Percentiles rank a stretch among this genome's conserved stretches.
phyloP scores from a whole-genome alignment of 2,888 invertebrate species.

The Cheilosia variabilis region DNA sequence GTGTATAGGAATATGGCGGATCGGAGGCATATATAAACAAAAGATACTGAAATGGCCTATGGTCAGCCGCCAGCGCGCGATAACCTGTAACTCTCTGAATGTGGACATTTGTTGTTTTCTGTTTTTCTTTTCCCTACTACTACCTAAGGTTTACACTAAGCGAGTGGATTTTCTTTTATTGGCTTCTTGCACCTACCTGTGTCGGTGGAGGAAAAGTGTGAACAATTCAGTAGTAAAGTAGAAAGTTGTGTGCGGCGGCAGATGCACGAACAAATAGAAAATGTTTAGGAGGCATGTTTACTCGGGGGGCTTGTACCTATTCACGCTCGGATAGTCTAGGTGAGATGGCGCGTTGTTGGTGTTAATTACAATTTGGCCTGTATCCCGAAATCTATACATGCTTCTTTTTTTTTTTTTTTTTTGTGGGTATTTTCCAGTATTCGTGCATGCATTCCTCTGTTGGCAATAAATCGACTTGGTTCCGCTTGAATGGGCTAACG shows the following conservation, averaged over 20 bases:
- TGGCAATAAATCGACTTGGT: slow-evolving; percentile 20
- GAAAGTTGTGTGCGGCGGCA: slow-evolving; percentile 60
- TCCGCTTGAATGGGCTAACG: slow-evolving; percentile 40
- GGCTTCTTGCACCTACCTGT: slow-evolving; percentile 4
- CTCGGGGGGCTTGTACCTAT: slow-evolving; percentile 7
- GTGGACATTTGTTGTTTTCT: slow-evolving; percentile 25
- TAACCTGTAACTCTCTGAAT: slow-evolving; percentile 58
- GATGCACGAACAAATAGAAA: slow-evolving; percentile 70
- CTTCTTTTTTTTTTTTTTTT: slow-evolving; percentile 24
- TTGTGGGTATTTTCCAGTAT: not conserved
- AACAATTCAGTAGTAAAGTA: slow-evolving; percentile 62
- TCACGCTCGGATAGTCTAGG: slow-evolving; percentile 36
- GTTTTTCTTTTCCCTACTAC: slow-evolving; percentile 51
- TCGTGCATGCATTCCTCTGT: slow-evolving; percentile 13
- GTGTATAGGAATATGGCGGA: not conserved
- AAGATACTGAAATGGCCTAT: slow-evolving; percentile 35
- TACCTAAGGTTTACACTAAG: slow-evolving; percentile 46
- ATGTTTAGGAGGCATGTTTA: slow-evolving; percentile 49
- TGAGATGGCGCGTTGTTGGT: slow-evolving; percentile 28
- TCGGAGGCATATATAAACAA: slow-evolving; percentile 44
- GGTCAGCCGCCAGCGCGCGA: slow-evolving; percentile 24
- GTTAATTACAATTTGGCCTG: slow-evolving; percentile 71
- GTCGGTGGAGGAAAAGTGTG: slow-evolving; percentile 56
- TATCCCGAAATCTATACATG: slow-evolving; percentile 35
- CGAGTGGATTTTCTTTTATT: slow-evolving; percentile 64